Evolutionary conservation across 2,888 invertebrate species (phyloP), one percentile per base, ranked within the genome.

Genomic region (Heliconius sara): DNA sequence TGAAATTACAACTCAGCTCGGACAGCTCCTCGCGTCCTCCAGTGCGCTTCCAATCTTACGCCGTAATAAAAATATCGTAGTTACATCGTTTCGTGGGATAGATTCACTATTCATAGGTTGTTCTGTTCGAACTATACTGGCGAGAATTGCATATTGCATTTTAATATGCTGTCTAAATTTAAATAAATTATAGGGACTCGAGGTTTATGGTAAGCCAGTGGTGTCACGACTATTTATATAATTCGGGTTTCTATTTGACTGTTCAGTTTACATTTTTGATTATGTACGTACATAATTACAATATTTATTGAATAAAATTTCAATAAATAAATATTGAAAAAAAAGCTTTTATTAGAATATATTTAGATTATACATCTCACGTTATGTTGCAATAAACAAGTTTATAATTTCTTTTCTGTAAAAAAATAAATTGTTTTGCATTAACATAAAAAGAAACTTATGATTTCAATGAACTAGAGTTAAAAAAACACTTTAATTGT

Each of bases 41-140:
- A 92, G 92, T 89, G 90, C 90, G 94, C 95, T 95, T 93, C 95
- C 95, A 94, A 95, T 95, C 87, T 95, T 95, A 95, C 94, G 93
- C 93, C 88, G 84, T 87, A 91, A 91, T 93, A 93, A 93, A 92
- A 92, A 91, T 90, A 91, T 89, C 87, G 85, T 88, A 77, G 77
- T 76, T 78, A 82, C 76, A 76, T 80, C 83, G 77, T 78, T 82
- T 79, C 79, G 39, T 81, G 76, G 80, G 81, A 83, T 79, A 80
- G 78, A 82, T 83, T 80, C 76, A 80, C 81, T 83, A 82, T 83
- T 83, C 82, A 84, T 81, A 83, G 80, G 60, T 80, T 68, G 57
- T 75, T 82, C 80, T 76, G 71, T 77, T 77, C 79, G 65, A 77
- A 67, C 74, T 80, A 76, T 77, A 77, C 71, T 76, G 74, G 65